These are phyloP conservation scores for Acromyrmex echinatior DNA, from an alignment of 1,140 invertebrate genomes.

Conservation along the genomic window DNA sequence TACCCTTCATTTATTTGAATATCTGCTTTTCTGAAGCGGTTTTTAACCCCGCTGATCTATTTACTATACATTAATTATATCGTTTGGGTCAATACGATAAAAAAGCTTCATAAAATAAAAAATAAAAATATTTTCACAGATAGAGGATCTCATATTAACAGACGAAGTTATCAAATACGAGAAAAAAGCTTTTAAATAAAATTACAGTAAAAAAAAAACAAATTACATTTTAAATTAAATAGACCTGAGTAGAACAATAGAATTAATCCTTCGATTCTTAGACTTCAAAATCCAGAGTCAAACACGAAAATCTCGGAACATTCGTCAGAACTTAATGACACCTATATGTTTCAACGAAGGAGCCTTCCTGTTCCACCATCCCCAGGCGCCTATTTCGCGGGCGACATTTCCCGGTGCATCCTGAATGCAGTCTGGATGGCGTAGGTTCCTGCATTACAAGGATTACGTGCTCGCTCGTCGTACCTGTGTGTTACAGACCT, in stretches of 20 bases:
- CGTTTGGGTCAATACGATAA: too few relatives aligned
- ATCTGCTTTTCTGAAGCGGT: neutral
- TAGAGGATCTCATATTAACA: too few relatives aligned
- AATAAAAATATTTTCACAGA: too few relatives aligned
- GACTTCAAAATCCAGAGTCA: neutral
- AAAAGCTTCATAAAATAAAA: too few relatives aligned
- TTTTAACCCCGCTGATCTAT: too few relatives aligned
- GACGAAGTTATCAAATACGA: too few relatives aligned
- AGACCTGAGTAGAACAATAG: too few relatives aligned
- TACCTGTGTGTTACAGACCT: constrained; percentile 64
- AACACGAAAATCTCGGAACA: neutral
- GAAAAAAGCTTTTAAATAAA: too few relatives aligned
- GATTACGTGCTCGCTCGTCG: constrained; percentile 67
- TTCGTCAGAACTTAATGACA: constrained; percentile 21
- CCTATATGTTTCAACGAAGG: constrained; percentile 13
- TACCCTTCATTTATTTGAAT: neutral
- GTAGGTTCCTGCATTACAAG: constrained; percentile 70
- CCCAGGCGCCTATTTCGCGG: constrained; percentile 1
- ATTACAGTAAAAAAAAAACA: too few relatives aligned
- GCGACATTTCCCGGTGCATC: constrained; percentile 57
- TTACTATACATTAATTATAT: too few relatives aligned
- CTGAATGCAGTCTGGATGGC: constrained; percentile 25
- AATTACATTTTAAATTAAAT: too few relatives aligned
- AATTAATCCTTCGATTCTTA: neutral
- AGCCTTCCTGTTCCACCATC: constrained; percentile 3